Percentiles rank a stretch among this genome's conserved stretches.
Evolutionary conservation across 2,888 invertebrate species (phyloP).

Genomic region (Anaspis maculata): DNA sequence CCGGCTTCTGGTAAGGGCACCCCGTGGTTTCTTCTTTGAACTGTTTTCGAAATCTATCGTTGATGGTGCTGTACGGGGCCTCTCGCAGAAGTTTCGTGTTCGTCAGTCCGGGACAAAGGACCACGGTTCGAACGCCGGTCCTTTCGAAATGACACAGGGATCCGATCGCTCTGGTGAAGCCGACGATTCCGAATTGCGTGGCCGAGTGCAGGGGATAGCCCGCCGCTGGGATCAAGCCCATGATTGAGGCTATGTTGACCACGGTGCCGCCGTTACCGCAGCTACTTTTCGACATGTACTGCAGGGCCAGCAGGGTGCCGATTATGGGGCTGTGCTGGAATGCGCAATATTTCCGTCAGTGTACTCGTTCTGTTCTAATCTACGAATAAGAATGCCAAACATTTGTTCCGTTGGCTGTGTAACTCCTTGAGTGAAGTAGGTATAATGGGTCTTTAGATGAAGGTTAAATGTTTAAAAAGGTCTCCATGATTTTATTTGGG

Average conservation of each 20-base stretch:
- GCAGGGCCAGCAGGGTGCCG: slow-evolving; percentile 46
- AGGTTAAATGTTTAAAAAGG: no score
- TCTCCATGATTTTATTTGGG: no score
- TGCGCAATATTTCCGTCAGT: slow-evolving; percentile 3
- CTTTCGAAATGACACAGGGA: slow-evolving; percentile 37
- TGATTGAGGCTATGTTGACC: slow-evolving; percentile 54
- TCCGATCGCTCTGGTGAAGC: slow-evolving; percentile 29
- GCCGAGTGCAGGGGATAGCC: slow-evolving; percentile 47
- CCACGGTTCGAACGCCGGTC: slow-evolving; percentile 47
- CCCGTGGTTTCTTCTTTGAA: slow-evolving; percentile 28
- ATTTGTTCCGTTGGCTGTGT: slow-evolving; percentile 14
- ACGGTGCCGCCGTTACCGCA: slow-evolving; percentile 54
- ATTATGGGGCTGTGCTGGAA: slow-evolving; percentile 30
- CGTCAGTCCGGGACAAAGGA: slow-evolving; percentile 48
- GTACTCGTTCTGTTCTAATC: no score
- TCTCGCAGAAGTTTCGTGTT: slow-evolving; percentile 37
- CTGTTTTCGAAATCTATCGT: slow-evolving; percentile 29
- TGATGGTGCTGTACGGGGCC: slow-evolving; percentile 27
- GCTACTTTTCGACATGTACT: slow-evolving; percentile 49
- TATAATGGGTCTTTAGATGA: no score
- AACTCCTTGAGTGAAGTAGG: no score
- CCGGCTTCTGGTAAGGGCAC: slow-evolving; percentile 21
- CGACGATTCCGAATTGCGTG: slow-evolving; percentile 35
- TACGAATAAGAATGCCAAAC: no score
- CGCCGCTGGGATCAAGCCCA: slow-evolving; percentile 47